These are phyloP conservation scores for Enhydra lutris DNA, from an alignment of 2,113 vertebrate species.

Conservation along the genomic window DNA sequence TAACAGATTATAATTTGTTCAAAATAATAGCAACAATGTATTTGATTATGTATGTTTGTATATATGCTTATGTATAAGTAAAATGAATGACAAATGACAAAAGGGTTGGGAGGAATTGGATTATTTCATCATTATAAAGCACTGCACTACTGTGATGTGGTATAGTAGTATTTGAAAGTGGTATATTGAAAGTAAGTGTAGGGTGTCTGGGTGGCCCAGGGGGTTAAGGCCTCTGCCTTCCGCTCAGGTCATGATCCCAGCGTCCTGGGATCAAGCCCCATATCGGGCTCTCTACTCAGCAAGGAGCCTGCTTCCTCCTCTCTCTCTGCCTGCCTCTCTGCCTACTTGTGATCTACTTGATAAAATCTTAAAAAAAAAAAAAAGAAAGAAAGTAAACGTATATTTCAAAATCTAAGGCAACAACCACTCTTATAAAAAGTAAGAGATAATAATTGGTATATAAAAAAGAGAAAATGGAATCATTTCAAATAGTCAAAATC, in stretches of 20 bases:
- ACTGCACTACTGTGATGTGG: background rate
- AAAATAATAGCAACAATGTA: background rate
- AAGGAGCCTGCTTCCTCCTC: too few species aligned
- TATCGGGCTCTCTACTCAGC: too few species aligned
- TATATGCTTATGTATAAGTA: background rate
- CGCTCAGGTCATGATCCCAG: too few species aligned
- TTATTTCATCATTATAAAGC: background rate
- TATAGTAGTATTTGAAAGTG: background rate
- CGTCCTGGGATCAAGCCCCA: too few species aligned
- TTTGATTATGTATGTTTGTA: background rate
- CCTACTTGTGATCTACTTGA: too few species aligned
- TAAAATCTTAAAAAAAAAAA: too few species aligned
- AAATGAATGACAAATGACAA: background rate
- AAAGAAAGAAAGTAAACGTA: background rate
- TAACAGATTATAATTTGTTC: background rate
- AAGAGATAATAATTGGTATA: background rate
- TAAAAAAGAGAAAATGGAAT: background rate
- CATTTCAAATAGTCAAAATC: background rate
- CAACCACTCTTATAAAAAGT: background rate
- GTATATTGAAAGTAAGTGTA: background rate
- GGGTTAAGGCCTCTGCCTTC: too few species aligned
- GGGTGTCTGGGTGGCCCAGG: too few species aligned
- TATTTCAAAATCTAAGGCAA: background rate
- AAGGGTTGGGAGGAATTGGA: background rate
- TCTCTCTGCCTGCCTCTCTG: too few species aligned